A percentile compares a stretch with the other conserved stretches of the same genome.
phyloP scores from a whole-genome alignment of 2,888 invertebrate genomes.

The Lypha dubia region DNA sequence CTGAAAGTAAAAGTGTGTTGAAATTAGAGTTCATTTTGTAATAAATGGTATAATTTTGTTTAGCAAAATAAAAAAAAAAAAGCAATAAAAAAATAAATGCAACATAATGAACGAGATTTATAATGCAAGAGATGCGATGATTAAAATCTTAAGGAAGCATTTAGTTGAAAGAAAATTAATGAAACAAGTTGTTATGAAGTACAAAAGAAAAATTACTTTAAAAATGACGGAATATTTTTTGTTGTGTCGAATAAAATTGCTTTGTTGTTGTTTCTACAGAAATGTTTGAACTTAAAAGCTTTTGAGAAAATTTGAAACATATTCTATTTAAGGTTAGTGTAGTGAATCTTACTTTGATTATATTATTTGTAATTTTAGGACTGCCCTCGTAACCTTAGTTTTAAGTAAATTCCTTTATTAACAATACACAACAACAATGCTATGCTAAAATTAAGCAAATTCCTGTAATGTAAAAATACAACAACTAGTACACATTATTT shows the following conservation, averaged over 20 bases:
- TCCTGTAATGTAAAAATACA: too few relatives aligned
- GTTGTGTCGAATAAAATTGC: background rate
- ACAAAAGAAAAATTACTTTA: background rate
- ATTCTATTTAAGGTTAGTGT: background rate
- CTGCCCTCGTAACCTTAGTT: too few relatives aligned
- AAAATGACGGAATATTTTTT: constrained; percentile 1
- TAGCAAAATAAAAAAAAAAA: background rate
- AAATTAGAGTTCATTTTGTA: constrained; percentile 59
- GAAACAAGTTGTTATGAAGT: background rate
- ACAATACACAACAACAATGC: too few relatives aligned
- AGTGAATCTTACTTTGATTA: too few relatives aligned
- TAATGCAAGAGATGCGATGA: constrained; percentile 34
- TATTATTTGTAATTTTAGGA: too few relatives aligned
- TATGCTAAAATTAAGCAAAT: too few relatives aligned
- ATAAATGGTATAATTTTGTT: constrained; percentile 29
- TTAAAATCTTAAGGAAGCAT: constrained; percentile 64
- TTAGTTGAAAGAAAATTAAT: constrained; percentile 28
- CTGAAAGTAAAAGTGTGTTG: constrained; percentile 65
- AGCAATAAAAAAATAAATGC: background rate
- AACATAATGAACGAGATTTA: background rate
- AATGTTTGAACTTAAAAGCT: background rate
- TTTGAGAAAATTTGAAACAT: background rate
- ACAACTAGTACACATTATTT: too few relatives aligned
- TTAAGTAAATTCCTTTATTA: too few relatives aligned
- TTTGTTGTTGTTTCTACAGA: background rate